phyloP scores from a whole-genome alignment of 2,888 invertebrate species.

The Scrobipalpa atriplicella region DNA sequence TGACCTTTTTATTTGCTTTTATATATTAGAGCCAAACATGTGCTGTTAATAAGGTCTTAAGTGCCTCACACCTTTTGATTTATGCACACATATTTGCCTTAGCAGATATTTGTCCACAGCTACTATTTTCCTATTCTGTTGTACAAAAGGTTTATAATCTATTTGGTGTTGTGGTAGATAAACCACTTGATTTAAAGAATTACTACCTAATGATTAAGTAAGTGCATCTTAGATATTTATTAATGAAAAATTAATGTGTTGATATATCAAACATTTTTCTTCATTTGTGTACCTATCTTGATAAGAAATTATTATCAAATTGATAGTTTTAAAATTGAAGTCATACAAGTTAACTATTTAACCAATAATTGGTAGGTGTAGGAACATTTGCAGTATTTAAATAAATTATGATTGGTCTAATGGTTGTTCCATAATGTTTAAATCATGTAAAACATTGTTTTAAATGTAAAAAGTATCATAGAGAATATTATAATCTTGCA shows the following conservation, averaged over 20 bases:
- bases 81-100: not conserved
- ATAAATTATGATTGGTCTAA: constrained; percentile 12
- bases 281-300: not conserved
- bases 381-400: not conserved
- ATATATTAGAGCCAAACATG: too few relatives aligned
- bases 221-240: constrained; percentile 6
- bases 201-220: not conserved
- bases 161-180: constrained; percentile 7
- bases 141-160: not conserved
- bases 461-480: not conserved
- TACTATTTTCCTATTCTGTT: constrained; percentile 7
- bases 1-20: too few relatives aligned
- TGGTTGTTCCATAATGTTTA: constrained; percentile 5
- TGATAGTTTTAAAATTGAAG: constrained; percentile 12
- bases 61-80: not conserved
- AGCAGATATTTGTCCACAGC: not conserved
- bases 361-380: constrained; percentile 11
- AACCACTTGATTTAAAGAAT: not conserved
- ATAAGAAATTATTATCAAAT: not conserved
- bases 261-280: not conserved
- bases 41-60: too few relatives aligned
- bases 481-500: not conserved
- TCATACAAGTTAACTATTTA: not conserved
- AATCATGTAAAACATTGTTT: constrained; percentile 2
- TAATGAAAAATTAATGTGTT: constrained; percentile 8